Percentiles rank a stretch among this genome's conserved stretches.
These are phyloP conservation scores for Pteronotus mesoamericanus DNA, from an alignment of 2,797 vertebrate species.

Conservation along the genomic window DNA sequence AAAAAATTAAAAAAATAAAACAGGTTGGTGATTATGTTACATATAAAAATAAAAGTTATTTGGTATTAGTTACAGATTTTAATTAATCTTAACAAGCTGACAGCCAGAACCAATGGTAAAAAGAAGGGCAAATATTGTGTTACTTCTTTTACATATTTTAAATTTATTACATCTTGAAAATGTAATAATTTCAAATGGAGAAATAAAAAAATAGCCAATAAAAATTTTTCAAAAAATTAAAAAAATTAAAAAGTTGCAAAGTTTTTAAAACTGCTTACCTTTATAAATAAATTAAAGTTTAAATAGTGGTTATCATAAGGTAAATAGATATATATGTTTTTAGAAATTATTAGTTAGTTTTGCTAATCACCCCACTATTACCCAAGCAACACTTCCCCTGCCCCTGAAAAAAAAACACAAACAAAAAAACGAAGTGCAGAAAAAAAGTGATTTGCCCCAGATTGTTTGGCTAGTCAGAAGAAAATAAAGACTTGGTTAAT, in stretches of 20 bases:
- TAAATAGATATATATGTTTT: neutral
- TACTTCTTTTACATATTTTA: slow-evolving; percentile 66
- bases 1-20: slow-evolving; percentile 38
- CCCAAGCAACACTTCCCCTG: neutral
- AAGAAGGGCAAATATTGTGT: slow-evolving; percentile 58
- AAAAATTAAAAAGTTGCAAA: neutral
- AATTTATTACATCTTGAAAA: slow-evolving; percentile 61
- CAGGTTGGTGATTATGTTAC: slow-evolving; percentile 58
- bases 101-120: slow-evolving; percentile 68
- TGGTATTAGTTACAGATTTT: slow-evolving; percentile 70
- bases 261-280: neutral
- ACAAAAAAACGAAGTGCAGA: neutral
- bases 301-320: neutral
- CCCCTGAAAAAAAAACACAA: too few relatives aligned
- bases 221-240: slow-evolving; percentile 48
- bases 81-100: slow-evolving; percentile 74
- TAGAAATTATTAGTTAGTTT: neutral
- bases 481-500: neutral
- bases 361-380: neutral
- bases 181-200: slow-evolving; percentile 37
- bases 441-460: neutral
- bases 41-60: slow-evolving; percentile 74
- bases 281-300: neutral
- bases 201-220: slow-evolving; percentile 52
- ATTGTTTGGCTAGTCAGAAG: neutral